Evolutionary conservation across 2,797 vertebrate species (phyloP).

Genomic region (Rhynchotus rufescens): DNA sequence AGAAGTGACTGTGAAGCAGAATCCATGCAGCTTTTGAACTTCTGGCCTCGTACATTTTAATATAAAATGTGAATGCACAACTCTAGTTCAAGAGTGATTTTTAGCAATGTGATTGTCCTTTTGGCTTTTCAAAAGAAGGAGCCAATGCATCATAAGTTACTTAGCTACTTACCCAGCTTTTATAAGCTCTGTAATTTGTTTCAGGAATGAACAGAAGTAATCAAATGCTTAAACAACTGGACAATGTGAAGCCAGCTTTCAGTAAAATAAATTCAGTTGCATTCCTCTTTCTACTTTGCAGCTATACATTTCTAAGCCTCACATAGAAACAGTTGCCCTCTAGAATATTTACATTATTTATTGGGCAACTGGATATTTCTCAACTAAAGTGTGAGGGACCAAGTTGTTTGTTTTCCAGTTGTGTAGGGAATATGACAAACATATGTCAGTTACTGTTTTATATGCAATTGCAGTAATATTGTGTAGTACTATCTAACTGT

Average conservation of each 20-base stretch:
- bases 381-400: not conserved
- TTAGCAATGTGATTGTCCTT: not conserved
- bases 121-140: not conserved
- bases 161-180: not conserved
- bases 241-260: not conserved
- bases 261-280: not conserved
- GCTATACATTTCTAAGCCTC: not conserved
- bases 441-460: not conserved
- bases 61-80: not conserved
- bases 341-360: not conserved
- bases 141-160: not conserved
- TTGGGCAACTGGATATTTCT: not conserved
- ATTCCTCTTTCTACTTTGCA: not conserved
- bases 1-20: not conserved
- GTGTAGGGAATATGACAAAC: not conserved
- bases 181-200: not conserved
- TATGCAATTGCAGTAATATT: not conserved
- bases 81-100: not conserved
- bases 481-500: not conserved
- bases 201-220: not conserved
- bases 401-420: not conserved
- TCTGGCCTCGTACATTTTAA: not conserved
- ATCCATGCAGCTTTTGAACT: not conserved
- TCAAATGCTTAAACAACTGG: not conserved
- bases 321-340: not conserved